Conservation (phyloP, 2,113 vertebrate species). For the Anhinga rufa region DNA sequence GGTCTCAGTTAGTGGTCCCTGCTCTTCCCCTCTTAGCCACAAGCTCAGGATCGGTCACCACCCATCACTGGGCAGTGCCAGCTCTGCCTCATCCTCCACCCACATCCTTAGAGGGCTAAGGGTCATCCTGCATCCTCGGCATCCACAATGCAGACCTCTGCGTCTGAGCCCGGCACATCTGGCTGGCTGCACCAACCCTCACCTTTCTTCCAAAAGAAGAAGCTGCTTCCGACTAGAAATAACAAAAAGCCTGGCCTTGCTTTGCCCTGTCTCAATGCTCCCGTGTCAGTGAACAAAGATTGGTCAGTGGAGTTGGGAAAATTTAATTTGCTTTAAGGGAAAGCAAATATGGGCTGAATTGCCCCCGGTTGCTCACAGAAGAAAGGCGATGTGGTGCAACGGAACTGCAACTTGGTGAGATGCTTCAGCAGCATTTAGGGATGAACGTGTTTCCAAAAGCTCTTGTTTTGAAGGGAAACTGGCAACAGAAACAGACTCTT, state of each 20-base stretch:
- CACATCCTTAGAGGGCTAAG: neutral
- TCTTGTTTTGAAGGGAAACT: constrained; percentile 20
- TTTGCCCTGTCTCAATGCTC: neutral
- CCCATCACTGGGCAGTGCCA: neutral
- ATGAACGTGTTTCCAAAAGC: neutral
- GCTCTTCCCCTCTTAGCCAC: neutral
- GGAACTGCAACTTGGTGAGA: neutral
- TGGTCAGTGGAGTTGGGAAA: neutral
- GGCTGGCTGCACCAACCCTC: neutral
- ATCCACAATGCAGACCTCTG: neutral
- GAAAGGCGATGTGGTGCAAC: neutral
- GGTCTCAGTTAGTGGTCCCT: neutral
- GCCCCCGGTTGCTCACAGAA: neutral
- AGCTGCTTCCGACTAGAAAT: neutral
- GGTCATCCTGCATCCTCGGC: neutral
- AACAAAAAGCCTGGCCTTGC: neutral
- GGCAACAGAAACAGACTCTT: constrained; percentile 17
- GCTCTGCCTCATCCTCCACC: neutral
- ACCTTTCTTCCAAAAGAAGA: neutral
- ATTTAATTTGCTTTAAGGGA: neutral
- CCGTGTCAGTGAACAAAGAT: neutral
- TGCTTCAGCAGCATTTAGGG: neutral
- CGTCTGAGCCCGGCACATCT: neutral
- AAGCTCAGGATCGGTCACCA: neutral
- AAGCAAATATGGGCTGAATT: neutral